These are phyloP conservation scores for Drosophila limbata DNA, from an alignment of 2,888 invertebrate genomes.

Conservation along the genomic window DNA sequence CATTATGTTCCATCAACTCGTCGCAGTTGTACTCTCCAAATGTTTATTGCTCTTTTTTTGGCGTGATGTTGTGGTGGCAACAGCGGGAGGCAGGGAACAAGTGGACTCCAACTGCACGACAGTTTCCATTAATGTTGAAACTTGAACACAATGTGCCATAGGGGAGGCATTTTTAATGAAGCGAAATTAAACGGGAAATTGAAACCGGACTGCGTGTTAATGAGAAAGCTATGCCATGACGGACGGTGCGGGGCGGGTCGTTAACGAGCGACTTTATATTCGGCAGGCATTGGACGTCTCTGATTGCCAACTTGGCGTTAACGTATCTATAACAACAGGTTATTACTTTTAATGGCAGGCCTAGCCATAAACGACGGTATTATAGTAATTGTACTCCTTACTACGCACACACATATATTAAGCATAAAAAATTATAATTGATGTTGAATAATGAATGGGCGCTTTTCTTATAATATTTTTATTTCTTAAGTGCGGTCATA, in stretches of 20 bases:
- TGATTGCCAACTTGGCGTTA: constrained; percentile 50
- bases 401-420: neutral
- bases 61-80: neutral
- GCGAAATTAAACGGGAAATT: constrained; percentile 75
- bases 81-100: neutral
- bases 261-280: constrained; percentile 62
- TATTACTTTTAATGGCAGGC: constrained; percentile 53
- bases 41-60: constrained; percentile 59
- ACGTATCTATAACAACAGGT: constrained; percentile 48
- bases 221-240: constrained; percentile 68
- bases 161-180: constrained; percentile 67
- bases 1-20: constrained; percentile 74
- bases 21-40: constrained; percentile 51
- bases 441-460: neutral
- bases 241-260: constrained; percentile 5
- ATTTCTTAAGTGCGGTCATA: too few relatives aligned
- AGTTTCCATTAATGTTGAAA: constrained; percentile 53
- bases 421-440: neutral
- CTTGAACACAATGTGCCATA: constrained; percentile 46
- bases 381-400: constrained; percentile 13
- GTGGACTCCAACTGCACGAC: constrained; percentile 39
- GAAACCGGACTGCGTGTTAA: constrained; percentile 77
- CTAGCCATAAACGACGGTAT: constrained; percentile 31
- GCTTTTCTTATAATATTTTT: too few relatives aligned
- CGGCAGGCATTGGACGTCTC: constrained; percentile 13